Percentiles rank a stretch among this genome's conserved stretches.
phyloP scores from a whole-genome alignment of 2,113 vertebrate species.

The Platichthys stellatus region DNA sequence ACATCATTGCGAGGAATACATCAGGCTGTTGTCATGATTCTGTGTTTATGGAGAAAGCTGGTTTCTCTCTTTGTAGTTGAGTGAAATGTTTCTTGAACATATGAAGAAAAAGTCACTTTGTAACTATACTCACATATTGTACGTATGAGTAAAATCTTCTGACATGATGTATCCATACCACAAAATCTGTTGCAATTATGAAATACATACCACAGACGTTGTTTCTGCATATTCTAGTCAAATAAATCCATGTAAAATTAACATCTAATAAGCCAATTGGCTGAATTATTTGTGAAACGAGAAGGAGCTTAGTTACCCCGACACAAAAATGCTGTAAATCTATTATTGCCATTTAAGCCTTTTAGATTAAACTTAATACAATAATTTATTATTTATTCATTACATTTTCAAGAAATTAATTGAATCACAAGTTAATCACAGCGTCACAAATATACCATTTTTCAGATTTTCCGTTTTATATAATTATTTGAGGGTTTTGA shows the following conservation, averaged over 20 bases:
- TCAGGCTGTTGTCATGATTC: not conserved
- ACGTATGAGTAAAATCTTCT: not conserved
- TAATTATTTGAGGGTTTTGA: too few species aligned
- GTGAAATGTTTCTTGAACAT: not conserved
- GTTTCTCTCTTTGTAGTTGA: not conserved
- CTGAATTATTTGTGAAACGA: too few species aligned
- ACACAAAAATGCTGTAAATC: too few species aligned
- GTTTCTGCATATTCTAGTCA: too few species aligned
- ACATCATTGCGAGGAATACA: conserved; percentile 11
- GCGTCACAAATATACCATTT: not conserved
- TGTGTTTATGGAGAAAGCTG: not conserved
- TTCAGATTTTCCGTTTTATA: too few species aligned
- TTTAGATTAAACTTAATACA: too few species aligned
- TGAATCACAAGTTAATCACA: not conserved
- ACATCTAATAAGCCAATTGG: too few species aligned
- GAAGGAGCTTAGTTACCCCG: too few species aligned
- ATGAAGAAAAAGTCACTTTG: not conserved
- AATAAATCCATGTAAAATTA: too few species aligned
- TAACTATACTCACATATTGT: not conserved
- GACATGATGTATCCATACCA: not conserved
- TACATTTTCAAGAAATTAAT: not conserved
- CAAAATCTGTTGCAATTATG: not conserved
- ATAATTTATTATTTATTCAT: not conserved
- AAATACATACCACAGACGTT: too few species aligned
- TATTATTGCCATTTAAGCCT: too few species aligned